Base-by-base conservation (phyloP, 2,888 invertebrate species). In the Tenthredo notha region DNA sequence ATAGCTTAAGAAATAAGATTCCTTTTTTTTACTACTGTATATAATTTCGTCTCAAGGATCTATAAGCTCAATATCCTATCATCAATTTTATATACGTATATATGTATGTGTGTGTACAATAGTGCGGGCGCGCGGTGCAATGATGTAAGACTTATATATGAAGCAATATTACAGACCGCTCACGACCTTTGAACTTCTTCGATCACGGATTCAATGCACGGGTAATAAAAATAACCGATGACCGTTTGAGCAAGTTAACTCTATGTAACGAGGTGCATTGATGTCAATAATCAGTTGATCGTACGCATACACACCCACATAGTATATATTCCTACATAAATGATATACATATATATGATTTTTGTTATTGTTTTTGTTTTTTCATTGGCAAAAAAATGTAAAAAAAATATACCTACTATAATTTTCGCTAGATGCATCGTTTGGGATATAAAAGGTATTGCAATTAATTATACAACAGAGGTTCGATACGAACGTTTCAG, bases 161-260 rank as follows among this genome's bases (percentile, higher is more conserved):
- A 84, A 65, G 77, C 67, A 77, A 78, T 67, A 65, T 43, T 12
- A 80, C 82, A 78, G 78, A 78, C 84, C 50, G 47, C 47, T 50
- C 72, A 25, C 40, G 72, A 85, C 70, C 86, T 88, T 83, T 88
- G 88, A 78, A 86, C 89, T 85, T 82, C 89, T 85, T 82, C 74
- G 85, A 85, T 83, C 78, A 78, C 86, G 87, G 87, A 89, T 89
- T 88, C 87, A 89, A 88, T 87, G 87, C 88, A 84, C 67, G 67
- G n/a, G 33, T 83, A 83, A 83, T 83, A 83, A 87, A 88, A 88
- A 85, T 86, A 88, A 82, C 88, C 87, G 87, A 89, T 43, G 67
- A 89, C 86, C 88, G 86, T 90, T 90, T 89, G 88, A 89, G 89
- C 90, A 88, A 89, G 87, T 90, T 90, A 88, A 90, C 86, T 67